These are phyloP conservation scores for Novumbra hubbsi DNA, from an alignment of 2,797 vertebrate species.

Conservation along the genomic window DNA sequence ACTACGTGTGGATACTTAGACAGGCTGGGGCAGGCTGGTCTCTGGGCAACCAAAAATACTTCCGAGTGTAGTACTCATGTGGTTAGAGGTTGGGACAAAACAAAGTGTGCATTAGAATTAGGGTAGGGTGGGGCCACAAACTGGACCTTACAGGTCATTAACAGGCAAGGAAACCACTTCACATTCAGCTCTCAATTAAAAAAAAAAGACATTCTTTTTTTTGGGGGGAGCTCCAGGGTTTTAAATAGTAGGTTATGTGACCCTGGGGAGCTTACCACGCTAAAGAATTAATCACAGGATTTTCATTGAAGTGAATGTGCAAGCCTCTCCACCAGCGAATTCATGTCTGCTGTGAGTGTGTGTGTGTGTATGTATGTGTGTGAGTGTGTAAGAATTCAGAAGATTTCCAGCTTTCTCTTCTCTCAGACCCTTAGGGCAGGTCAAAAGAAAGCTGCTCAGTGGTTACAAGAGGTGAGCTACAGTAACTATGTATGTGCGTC, in stretches of 20 bases:
- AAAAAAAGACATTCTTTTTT: constrained; percentile 2
- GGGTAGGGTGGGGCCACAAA: not conserved
- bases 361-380: not conserved
- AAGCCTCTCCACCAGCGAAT: not conserved
- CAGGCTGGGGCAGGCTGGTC: not conserved
- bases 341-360: not conserved
- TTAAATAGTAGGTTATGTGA: not conserved
- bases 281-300: not conserved
- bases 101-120: not conserved
- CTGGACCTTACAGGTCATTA: constrained; percentile 4
- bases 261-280: not conserved
- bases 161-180: constrained; percentile 9
- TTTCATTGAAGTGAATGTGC: not conserved
- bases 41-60: not conserved
- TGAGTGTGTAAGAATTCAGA: not conserved
- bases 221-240: not conserved
- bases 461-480: not conserved
- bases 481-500: not conserved
- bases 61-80: not conserved
- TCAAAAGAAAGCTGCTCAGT: not conserved
- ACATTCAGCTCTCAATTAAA: not conserved
- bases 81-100: not conserved
- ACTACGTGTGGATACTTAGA: constrained; percentile 1
- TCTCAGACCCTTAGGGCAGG: not conserved
- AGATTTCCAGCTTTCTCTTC: not conserved